Evolutionary conservation across 2,888 invertebrate species (phyloP).

Genomic region (Plusia festucae): DNA sequence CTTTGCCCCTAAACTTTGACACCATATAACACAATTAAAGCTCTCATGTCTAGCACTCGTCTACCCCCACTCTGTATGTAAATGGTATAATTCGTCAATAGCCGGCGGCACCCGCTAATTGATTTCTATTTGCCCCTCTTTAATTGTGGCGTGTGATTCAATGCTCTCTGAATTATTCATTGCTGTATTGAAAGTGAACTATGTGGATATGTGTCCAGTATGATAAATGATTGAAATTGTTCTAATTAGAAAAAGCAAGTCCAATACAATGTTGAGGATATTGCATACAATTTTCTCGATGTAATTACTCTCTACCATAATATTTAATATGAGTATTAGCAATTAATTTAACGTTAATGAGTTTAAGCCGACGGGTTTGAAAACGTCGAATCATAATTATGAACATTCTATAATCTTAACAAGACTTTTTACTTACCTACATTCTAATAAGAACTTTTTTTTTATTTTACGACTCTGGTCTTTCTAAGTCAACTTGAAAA

Average conservation of each 20-base stretch:
- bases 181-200: conserved; percentile 25
- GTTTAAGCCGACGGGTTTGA: no score
- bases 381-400: background rate
- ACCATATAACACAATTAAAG: conserved; percentile 42
- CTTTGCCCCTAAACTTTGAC: conserved; percentile 33
- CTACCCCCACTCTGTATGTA: conserved; percentile 47
- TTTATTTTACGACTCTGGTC: no score
- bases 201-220: conserved; percentile 4
- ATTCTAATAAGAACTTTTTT: no score
- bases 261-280: background rate
- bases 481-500: background rate
- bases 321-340: no score
- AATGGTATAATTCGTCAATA: conserved; percentile 72
- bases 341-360: no score
- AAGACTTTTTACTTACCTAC: no score
- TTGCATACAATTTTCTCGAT: no score
- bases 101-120: conserved; percentile 72
- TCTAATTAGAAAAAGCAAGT: background rate
- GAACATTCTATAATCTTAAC: no score
- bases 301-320: no score
- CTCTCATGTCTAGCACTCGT: conserved; percentile 7
- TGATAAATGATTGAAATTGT: background rate
- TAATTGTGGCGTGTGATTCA: conserved; percentile 76
- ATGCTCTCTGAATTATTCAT: conserved; percentile 66
- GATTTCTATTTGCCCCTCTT: conserved; percentile 81